Evolutionary conservation across 2,888 invertebrate species (phyloP).

Genomic region (Drepana falcataria): DNA sequence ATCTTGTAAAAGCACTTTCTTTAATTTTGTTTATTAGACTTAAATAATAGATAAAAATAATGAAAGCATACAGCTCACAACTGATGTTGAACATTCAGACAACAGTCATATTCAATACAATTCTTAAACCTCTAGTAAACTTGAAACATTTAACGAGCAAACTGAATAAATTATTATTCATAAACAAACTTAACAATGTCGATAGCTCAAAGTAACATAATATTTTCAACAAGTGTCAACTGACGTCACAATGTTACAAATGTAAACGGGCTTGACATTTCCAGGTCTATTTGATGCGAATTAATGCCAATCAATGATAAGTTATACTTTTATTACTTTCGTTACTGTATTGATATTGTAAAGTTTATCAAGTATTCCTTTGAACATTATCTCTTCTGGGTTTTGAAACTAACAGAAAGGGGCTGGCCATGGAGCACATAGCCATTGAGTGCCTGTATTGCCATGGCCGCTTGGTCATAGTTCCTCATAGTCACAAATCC

Average conservation of each 20-base stretch:
- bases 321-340: conserved; percentile 56
- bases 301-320: conserved; percentile 64
- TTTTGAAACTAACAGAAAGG: conserved; percentile 76
- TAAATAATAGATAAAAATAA: conserved; percentile 77
- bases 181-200: conserved; percentile 79
- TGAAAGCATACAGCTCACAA: conserved; percentile 74
- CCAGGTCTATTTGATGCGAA: conserved; percentile 48
- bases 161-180: conserved; percentile 79
- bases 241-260: conserved; percentile 54
- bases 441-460: conserved; percentile 74
- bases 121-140: conserved; percentile 77
- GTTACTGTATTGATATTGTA: conserved; percentile 75
- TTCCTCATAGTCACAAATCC: conserved; percentile 78
- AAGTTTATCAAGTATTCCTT: conserved; percentile 55
- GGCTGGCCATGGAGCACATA: conserved; percentile 71
- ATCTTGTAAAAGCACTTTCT: conserved; percentile 78
- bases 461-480: conserved; percentile 77
- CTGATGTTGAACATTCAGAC: conserved; percentile 68
- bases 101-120: conserved; percentile 74
- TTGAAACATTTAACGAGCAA: conserved; percentile 79
- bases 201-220: conserved; percentile 78
- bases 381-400: conserved; percentile 77
- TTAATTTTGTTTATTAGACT: conserved; percentile 73
- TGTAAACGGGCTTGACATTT: conserved; percentile 49
- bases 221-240: conserved; percentile 72